Percentiles rank a stretch among this genome's conserved stretches.
phyloP scores from a whole-genome alignment of 1,140 invertebrate genomes.

The Drosophila miranda region DNA sequence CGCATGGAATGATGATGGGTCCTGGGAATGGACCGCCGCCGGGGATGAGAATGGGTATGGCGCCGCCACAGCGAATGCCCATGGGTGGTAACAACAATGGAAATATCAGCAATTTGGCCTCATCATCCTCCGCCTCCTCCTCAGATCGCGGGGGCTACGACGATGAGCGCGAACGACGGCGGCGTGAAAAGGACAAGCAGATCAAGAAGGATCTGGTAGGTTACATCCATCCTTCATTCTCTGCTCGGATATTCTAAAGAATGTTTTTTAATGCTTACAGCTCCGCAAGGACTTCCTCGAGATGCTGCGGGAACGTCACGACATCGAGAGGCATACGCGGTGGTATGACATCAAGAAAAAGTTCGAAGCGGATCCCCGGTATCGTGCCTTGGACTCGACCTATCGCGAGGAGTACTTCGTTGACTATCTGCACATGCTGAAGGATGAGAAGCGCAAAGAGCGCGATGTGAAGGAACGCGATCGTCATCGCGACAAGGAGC shows the following conservation, averaged over 20 bases:
- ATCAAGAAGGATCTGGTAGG: conserved; percentile 60
- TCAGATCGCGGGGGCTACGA: conserved; percentile 74
- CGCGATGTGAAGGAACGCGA: conserved; percentile 76
- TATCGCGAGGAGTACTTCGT: conserved; percentile 97
- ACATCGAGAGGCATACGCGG: conserved; percentile 93
- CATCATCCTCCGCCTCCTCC: conserved; percentile 4
- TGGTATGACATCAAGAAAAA: conserved; percentile 98
- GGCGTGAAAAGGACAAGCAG: conserved; percentile 65
- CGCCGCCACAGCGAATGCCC: conserved; percentile 59
- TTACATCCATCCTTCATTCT: neutral
- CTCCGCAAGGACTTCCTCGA: conserved; percentile 95
- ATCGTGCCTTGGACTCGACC: conserved; percentile 93
- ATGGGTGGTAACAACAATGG: conserved; percentile 45
- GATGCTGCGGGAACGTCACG: conserved; percentile 86
- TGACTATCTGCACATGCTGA: conserved; percentile 92
- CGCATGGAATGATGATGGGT: conserved; percentile 73
- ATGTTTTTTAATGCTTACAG: conserved; percentile 83
- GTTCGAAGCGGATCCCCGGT: conserved; percentile 94
- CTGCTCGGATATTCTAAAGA: neutral
- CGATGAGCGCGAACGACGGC: conserved; percentile 73
- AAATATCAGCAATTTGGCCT: conserved; percentile 14
- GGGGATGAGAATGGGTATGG: conserved; percentile 63
- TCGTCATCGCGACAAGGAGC: conserved; percentile 77
- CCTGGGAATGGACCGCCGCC: conserved; percentile 45
- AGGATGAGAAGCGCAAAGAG: conserved; percentile 88